Base-by-base conservation (phyloP, 2,113 vertebrate species). In the Calypte anna region DNA sequence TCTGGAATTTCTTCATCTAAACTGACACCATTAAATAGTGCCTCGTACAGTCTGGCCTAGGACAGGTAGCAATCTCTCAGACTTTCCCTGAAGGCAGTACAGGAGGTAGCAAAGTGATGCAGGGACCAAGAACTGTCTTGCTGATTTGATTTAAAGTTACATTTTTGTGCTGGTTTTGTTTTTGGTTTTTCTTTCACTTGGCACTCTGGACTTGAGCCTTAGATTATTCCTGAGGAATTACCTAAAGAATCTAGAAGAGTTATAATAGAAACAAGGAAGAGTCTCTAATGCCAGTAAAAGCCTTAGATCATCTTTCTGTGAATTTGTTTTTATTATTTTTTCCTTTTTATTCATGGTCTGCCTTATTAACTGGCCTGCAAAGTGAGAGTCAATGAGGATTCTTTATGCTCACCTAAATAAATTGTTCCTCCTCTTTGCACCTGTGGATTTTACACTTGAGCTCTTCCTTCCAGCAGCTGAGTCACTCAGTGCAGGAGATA, bases 401-500 rank as follows among this genome's bases (percentile, higher is more conserved):
- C 27, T 54, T 63, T 63, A 30, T 31, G 28, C 30, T 70, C 7
- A 11, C 27, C 13, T 57, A 5, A 25, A 18, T 62, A 58, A 81
- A 36, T 24, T 63, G 17, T 33, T 69, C 10, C 9, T 69, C 10
- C 9, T 64, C 8, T 80, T 58, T 17, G 15, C 36, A 48, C 6
- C 30, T 76, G 68, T 70, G 69, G 57, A 21, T 28, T 89, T 75
- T 74, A 17, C 20, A n/a, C 27, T 33, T 82, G 23, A 25, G 12
- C 8, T 58, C 17, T n/a, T 38, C 23, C 63, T 63, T 81, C 23
- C 4, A 28, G 14, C 13, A 69, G 36, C 2, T 70, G 27, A 87
- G 70, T 13, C 10, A 7, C 27, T 36, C 2, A 0, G 1, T 70
- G 15, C 53, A 16, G 8, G 10, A 69, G 40, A 68, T 4, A 33